Conservation (phyloP, 2,113 vertebrate species). For the Morone chrysops region DNA sequence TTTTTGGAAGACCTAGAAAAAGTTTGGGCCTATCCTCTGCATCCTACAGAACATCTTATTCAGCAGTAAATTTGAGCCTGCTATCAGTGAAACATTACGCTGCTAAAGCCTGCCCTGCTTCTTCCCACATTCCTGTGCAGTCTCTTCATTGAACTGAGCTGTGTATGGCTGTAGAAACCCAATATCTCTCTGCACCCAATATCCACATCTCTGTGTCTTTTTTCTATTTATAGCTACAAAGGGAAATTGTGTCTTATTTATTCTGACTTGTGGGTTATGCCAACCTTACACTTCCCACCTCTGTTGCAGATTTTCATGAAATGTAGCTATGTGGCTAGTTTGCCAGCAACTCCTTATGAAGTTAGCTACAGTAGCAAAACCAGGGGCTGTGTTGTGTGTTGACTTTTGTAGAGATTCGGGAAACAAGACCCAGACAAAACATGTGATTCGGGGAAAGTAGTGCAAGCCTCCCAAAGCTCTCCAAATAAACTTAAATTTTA, state of each 20-base stretch:
- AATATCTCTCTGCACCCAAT: slow-evolving; percentile 10
- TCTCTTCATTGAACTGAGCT: slow-evolving; percentile 37
- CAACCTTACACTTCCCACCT: neutral
- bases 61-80: slow-evolving; percentile 79
- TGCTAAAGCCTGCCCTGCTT: slow-evolving; percentile 63
- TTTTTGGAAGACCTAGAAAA: slow-evolving; percentile 83
- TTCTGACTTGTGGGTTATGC: neutral
- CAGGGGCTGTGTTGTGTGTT: neutral
- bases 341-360: neutral
- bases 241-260: neutral
- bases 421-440: neutral
- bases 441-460: neutral
- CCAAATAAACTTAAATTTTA: neutral
- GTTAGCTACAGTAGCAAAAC: neutral
- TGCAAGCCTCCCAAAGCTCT: neutral
- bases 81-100: slow-evolving; percentile 75
- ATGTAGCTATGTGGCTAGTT: neutral
- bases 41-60: slow-evolving; percentile 80
- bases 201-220: neutral
- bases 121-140: slow-evolving; percentile 54
- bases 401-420: neutral
- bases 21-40: slow-evolving; percentile 76
- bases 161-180: slow-evolving; percentile 2
- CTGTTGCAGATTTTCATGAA: neutral
- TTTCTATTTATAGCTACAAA: slow-evolving; percentile 6